These are phyloP conservation scores for Rhabdomys pumilio DNA, from an alignment of 2,797 vertebrate genomes.

Conservation along the genomic window DNA sequence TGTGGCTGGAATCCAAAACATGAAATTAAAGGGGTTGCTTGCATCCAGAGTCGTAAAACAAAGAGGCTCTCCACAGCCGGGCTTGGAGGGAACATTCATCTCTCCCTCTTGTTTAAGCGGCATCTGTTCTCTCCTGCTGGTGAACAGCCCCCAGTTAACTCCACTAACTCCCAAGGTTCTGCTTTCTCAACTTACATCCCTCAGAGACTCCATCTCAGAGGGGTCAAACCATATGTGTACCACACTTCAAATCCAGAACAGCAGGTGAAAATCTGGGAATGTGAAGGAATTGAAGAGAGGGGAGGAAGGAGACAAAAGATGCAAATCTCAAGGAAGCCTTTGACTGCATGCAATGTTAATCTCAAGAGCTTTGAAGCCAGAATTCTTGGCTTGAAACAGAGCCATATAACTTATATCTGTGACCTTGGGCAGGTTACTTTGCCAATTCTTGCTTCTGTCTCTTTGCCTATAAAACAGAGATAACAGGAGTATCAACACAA, in stretches of 20 bases:
- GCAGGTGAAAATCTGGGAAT: constrained; percentile 71
- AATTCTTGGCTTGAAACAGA: not conserved
- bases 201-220: constrained; percentile 50
- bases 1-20: constrained; percentile 83
- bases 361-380: not conserved
- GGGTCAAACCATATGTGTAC: constrained; percentile 57
- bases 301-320: constrained; percentile 13
- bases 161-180: constrained; percentile 35
- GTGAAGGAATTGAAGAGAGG: not conserved
- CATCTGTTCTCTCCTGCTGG: constrained; percentile 77
- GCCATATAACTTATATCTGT: not conserved
- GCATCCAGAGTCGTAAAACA: constrained; percentile 84
- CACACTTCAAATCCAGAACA: constrained; percentile 57
- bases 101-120: constrained; percentile 73
- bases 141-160: constrained; percentile 59
- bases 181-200: constrained; percentile 71
- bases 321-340: not conserved
- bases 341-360: not conserved
- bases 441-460: not conserved
- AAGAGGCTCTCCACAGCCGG: constrained; percentile 81
- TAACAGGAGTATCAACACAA: not conserved
- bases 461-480: constrained; percentile 1
- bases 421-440: not conserved
- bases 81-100: constrained; percentile 70
- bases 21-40: constrained; percentile 84